These are phyloP conservation scores for Tholera decimalis DNA, from an alignment of 2,888 invertebrate genomes.

Conservation along the genomic window DNA sequence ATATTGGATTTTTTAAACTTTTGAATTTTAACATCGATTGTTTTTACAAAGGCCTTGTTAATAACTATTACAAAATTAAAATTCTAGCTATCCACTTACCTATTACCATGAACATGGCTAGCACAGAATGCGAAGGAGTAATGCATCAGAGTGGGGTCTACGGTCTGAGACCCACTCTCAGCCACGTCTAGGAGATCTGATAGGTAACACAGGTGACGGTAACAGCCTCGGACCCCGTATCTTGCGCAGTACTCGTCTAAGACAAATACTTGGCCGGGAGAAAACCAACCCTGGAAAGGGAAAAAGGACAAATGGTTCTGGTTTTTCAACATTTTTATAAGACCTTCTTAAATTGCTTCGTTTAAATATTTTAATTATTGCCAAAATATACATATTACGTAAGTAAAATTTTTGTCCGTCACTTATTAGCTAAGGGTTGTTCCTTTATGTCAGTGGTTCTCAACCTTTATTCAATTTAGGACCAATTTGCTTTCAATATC, in stretches of 20 bases:
- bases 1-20: not conserved
- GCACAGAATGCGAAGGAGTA: constrained; percentile 99
- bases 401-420: no score
- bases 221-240: constrained; percentile 99
- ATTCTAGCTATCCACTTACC: constrained; percentile 91
- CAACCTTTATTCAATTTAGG: no score
- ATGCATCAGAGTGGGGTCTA: constrained; percentile 99
- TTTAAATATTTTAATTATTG: no score
- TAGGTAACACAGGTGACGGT: constrained; percentile 98
- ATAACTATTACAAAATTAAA: not conserved
- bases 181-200: constrained; percentile 98
- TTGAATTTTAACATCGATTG: not conserved
- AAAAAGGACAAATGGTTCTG: not conserved
- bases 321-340: not conserved
- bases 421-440: no score
- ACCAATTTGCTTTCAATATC: no score
- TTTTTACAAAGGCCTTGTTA: not conserved
- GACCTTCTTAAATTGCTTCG: not conserved
- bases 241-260: constrained; percentile 99
- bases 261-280: constrained; percentile 99
- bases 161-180: constrained; percentile 97
- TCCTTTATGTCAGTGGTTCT: no score
- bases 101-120: constrained; percentile 99
- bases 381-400: no score
- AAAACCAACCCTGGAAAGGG: constrained; percentile 98